Conservation (phyloP, 2,888 invertebrate species). For the Philhelius pedissequus region DNA sequence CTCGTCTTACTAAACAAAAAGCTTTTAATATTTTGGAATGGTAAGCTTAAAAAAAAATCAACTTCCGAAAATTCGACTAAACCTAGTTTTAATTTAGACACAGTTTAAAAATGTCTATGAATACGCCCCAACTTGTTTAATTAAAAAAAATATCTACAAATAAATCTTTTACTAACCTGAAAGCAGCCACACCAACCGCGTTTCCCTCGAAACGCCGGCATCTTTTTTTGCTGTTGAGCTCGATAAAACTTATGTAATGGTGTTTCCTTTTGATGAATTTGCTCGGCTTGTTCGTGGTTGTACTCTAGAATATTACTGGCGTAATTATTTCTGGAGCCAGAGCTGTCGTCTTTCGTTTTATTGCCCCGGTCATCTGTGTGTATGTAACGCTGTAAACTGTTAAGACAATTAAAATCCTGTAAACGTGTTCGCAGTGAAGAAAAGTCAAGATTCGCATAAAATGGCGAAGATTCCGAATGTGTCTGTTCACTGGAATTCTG, state of each 20-base stretch:
- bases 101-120: no score
- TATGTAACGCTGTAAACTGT: constrained; percentile 76
- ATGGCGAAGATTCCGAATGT: constrained; percentile 72
- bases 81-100: no score
- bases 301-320: constrained; percentile 78
- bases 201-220: constrained; percentile 84
- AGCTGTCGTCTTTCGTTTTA: constrained; percentile 70
- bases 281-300: constrained; percentile 72
- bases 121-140: no score
- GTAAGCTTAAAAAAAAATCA: no score
- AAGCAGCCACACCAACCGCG: constrained; percentile 89
- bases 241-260: constrained; percentile 78
- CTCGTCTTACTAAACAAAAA: no score
- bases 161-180: constrained; percentile 84
- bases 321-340: constrained; percentile 74
- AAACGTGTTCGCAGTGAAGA: constrained; percentile 84
- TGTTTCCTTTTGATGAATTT: constrained; percentile 73
- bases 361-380: constrained; percentile 69
- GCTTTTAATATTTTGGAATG: no score
- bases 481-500: constrained; percentile 9
- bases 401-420: constrained; percentile 80
- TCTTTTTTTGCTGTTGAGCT: constrained; percentile 79
- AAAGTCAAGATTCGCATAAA: constrained; percentile 79
- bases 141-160: no score
- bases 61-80: no score